Percentiles rank a stretch among this genome's conserved stretches.
phyloP scores from a whole-genome alignment of 2,888 invertebrate species.

The Sepioteuthis lessoniana region DNA sequence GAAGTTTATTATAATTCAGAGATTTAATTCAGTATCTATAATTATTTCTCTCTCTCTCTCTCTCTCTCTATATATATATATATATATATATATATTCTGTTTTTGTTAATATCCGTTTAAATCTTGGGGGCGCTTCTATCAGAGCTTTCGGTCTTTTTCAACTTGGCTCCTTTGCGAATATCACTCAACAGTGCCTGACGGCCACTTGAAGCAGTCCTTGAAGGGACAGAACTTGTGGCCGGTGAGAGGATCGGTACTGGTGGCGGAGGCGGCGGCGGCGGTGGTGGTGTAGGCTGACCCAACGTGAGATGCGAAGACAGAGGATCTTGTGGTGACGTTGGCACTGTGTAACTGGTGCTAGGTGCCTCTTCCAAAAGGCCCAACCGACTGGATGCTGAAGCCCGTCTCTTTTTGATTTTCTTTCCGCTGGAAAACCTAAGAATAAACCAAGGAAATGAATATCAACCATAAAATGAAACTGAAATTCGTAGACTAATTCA shows the following conservation, averaged over 20 bases:
- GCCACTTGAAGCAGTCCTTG: constrained; percentile 50
- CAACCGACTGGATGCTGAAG: background rate
- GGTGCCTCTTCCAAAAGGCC: background rate
- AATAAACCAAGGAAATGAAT: background rate
- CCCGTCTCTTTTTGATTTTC: background rate
- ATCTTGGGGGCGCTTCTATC: constrained; percentile 65
- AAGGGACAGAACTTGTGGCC: constrained; percentile 49
- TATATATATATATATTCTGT: background rate
- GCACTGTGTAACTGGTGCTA: background rate
- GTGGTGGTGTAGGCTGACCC: constrained; percentile 52
- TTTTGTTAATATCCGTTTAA: constrained; percentile 34
- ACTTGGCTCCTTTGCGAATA: constrained; percentile 59
- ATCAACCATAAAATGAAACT: background rate
- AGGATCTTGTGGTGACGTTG: background rate
- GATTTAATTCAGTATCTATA: no score
- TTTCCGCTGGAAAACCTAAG: background rate
- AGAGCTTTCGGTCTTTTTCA: constrained; percentile 65
- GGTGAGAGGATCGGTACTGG: constrained; percentile 47
- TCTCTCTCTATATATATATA: constrained; percentile 40
- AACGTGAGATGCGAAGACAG: constrained; percentile 50
- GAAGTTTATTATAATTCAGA: no score
- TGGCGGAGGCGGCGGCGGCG: constrained; percentile 53
- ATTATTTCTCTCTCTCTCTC: no score
- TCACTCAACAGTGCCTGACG: constrained; percentile 63
- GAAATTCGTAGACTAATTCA: no score